Percentiles rank a stretch among this genome's conserved stretches.
Conservation (phyloP, 2,113 vertebrate species). For the Anhinga rufa region DNA sequence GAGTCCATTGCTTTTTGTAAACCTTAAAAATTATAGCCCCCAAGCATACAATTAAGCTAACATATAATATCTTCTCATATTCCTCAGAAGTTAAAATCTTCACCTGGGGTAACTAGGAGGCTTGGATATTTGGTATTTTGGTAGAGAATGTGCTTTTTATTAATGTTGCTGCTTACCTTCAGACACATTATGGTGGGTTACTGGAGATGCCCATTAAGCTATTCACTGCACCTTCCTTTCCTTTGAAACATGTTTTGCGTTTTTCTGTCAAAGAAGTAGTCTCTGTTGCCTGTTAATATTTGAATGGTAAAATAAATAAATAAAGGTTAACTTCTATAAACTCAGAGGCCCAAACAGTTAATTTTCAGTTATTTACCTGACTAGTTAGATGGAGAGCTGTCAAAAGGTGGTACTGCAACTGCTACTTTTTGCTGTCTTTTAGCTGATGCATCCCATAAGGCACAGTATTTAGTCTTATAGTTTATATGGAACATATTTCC, state of each 20-base stretch:
- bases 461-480: not conserved
- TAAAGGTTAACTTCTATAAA: not conserved
- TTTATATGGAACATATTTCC: not conserved
- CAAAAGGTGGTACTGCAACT: not conserved
- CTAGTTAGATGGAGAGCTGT: not conserved
- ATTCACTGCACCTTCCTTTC: not conserved
- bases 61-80: not conserved
- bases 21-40: not conserved
- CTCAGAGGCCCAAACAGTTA: not conserved
- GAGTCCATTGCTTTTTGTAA: not conserved
- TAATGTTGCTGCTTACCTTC: not conserved
- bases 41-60: not conserved
- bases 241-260: not conserved
- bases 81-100: not conserved
- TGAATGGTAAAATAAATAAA: not conserved
- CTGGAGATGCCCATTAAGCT: not conserved
- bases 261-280: not conserved
- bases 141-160: not conserved
- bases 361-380: not conserved
- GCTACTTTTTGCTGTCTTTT: not conserved
- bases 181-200: fast-evolving
- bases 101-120: not conserved
- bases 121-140: not conserved
- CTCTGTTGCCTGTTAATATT: not conserved
- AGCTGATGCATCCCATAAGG: not conserved